phyloP scores from a whole-genome alignment of 2,888 invertebrate genomes.

The Podotricha telesiphe region DNA sequence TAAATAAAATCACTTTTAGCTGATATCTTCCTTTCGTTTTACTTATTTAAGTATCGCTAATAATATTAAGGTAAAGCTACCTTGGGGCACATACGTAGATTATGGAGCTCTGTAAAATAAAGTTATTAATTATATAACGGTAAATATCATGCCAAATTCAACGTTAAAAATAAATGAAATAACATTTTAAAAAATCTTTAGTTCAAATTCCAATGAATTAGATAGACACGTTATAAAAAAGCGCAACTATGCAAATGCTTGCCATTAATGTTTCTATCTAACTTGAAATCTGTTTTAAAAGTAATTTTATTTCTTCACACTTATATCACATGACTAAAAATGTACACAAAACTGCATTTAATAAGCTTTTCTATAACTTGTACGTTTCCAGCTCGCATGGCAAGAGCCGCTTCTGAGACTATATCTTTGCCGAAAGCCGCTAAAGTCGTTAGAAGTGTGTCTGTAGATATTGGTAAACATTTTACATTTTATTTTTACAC shows the following conservation, averaged over 20 bases:
- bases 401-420: constrained; percentile 67
- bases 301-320: background rate
- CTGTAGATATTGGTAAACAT: constrained; percentile 67
- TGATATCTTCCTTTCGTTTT: background rate
- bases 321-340: background rate
- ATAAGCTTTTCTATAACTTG: constrained; percentile 14
- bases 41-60: too few relatives aligned
- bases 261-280: background rate
- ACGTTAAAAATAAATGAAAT: too few relatives aligned
- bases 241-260: background rate
- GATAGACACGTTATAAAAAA: too few relatives aligned
- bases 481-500: constrained; percentile 7
- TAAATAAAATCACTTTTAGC: constrained; percentile 1
- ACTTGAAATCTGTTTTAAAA: background rate
- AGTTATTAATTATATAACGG: too few relatives aligned
- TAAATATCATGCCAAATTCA: too few relatives aligned
- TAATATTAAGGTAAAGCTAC: too few relatives aligned
- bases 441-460: constrained; percentile 61
- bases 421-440: constrained; percentile 58
- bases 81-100: too few relatives aligned
- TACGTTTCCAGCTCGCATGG: constrained; percentile 56
- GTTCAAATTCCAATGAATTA: too few relatives aligned
- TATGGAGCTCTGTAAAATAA: too few relatives aligned
- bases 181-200: too few relatives aligned
- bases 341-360: background rate